Base-by-base conservation (phyloP, 2,113 vertebrate species). In the Oncorhynchus tshawytscha region DNA sequence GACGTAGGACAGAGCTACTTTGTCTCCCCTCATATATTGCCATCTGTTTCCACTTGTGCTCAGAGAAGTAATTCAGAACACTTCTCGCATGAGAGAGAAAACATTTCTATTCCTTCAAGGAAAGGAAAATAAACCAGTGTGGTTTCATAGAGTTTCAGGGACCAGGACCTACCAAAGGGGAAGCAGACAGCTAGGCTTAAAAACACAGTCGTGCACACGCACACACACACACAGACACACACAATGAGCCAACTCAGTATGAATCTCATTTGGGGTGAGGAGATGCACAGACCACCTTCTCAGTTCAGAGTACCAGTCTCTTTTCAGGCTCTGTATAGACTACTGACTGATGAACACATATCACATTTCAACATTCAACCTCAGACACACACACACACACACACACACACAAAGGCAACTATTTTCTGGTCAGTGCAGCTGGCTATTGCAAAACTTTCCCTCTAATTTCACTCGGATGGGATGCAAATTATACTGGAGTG, bases 11-110 rank as follows among this genome's bases (percentile, higher is more conserved):
- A 91, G 89, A 92, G 89, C 85, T 86, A 91, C 89, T 91, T 88
- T 89, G 89, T 91, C 89, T 90, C 83, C 90, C 82, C 81, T 89
- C 88, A 92, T 92, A 83, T 87, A 84, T 78, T 81, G 73, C 92
- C 93, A 94, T 94, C 91, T 94, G 93, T 91, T 94, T 94, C 91
- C 91, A 94, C 92, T 94, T 92, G 87, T 84, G 87, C 89, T 84
- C 81, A 80, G 84, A 86, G 78, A 89, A 84, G 90, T 93, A 93
- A 93, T 93, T 91, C 90, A 92, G 90, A 92, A 92, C 90, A 91
- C 89, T 91, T 92, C 87, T 92, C 76, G 85, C 91, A 91, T 91
- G 89, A 90, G 90, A 80, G 64, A 87, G 80, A 91, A 83, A 90
- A 82, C 75, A 84, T 83, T 85, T 91, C 84, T 89, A 80, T 86